Conservation (phyloP, 2,113 vertebrate genomes). For the Brachionichthys hirsutus region DNA sequence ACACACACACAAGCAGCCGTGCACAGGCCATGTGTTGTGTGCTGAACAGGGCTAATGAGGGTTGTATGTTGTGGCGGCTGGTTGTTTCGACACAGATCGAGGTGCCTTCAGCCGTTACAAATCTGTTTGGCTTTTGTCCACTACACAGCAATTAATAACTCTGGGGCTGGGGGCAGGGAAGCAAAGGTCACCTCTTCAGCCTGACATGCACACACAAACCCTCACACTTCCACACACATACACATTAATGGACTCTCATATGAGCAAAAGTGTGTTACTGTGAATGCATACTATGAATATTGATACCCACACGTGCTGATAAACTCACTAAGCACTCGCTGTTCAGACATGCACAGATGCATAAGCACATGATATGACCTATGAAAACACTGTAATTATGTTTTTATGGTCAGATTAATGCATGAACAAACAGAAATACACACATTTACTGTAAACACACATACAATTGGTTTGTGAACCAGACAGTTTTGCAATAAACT, state of each 20-base stretch:
- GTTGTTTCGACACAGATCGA: slow-evolving; percentile 92
- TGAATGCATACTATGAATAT: slow-evolving; percentile 15
- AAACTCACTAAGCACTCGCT: slow-evolving; percentile 12
- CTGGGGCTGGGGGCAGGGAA: slow-evolving; percentile 84
- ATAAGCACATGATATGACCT: slow-evolving; percentile 49
- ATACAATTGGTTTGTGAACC: slow-evolving; percentile 18
- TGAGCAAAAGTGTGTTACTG: slow-evolving; percentile 1
- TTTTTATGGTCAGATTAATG: slow-evolving; percentile 23
- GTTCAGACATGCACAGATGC: slow-evolving; percentile 9
- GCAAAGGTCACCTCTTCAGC: slow-evolving; percentile 80
- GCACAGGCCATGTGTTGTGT: slow-evolving; percentile 58
- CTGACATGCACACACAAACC: slow-evolving; percentile 35
- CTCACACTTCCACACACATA: slow-evolving; percentile 12
- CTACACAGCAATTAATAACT: slow-evolving; percentile 96
- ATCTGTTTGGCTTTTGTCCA: slow-evolving; percentile 97
- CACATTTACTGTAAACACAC: slow-evolving; percentile 18
- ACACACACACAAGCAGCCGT: slow-evolving; percentile 32
- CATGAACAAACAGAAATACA: slow-evolving; percentile 17
- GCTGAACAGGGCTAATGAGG: slow-evolving; percentile 94
- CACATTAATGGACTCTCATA: neutral
- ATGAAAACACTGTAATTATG: slow-evolving; percentile 18
- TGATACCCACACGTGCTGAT: slow-evolving; percentile 15
- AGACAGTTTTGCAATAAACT: slow-evolving; percentile 38
- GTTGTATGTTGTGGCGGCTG: slow-evolving; percentile 92
- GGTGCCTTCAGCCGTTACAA: slow-evolving; percentile 96